Evolutionary conservation across 2,888 invertebrate genomes (phyloP).

Genomic region (Agonopterix heracliana): DNA sequence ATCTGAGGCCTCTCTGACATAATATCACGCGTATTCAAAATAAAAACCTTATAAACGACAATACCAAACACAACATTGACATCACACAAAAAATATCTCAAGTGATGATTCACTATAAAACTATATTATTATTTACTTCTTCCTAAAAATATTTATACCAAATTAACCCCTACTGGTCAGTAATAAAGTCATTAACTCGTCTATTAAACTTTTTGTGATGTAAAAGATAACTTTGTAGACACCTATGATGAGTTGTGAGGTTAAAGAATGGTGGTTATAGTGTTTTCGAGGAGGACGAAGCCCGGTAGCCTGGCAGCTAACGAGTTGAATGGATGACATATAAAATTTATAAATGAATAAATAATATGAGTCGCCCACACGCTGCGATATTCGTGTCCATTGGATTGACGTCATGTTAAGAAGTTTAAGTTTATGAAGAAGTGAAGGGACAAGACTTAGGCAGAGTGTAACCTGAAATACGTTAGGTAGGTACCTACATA

Average conservation of each 20-base stretch:
- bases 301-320: constrained; percentile 56
- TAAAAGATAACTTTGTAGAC: constrained; percentile 16
- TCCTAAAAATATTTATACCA: constrained; percentile 10
- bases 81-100: constrained; percentile 33
- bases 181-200: constrained; percentile 24
- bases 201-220: constrained; percentile 8
- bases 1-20: constrained; percentile 50
- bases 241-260: constrained; percentile 40
- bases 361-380: constrained; percentile 60
- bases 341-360: constrained; percentile 54
- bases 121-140: constrained; percentile 16
- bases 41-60: constrained; percentile 43
- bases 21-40: constrained; percentile 54
- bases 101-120: constrained; percentile 64
- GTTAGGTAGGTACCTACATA: too few species aligned
- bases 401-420: not conserved
- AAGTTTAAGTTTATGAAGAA: too few species aligned
- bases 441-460: too few species aligned
- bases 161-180: constrained; percentile 19
- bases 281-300: constrained; percentile 34
- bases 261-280: constrained; percentile 37
- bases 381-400: constrained; percentile 28
- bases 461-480: too few species aligned
- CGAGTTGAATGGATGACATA: constrained; percentile 55
- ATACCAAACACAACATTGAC: constrained; percentile 33